These are phyloP conservation scores for Oscarella lobularis DNA, from an alignment of 37 sponge, comb jelly and placozoan species.

Conservation along the genomic window DNA sequence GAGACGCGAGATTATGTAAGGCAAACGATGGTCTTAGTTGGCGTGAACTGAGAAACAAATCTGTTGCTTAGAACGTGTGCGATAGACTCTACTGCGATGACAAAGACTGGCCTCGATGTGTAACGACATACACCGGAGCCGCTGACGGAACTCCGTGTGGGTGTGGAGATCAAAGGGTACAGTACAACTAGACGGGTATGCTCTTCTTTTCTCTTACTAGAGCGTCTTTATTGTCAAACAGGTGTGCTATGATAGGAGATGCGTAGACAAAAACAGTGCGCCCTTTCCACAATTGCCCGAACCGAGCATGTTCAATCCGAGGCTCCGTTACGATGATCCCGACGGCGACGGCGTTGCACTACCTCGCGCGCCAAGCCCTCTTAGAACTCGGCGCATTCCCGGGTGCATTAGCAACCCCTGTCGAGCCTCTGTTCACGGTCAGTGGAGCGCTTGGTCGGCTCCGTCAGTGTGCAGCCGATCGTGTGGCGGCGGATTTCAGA, in stretches of 20 bases:
- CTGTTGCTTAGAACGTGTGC: neutral
- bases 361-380: no score
- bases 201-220: neutral
- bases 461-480: neutral
- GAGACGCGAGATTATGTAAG: no score
- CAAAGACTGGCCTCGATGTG: neutral
- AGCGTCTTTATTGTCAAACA: neutral
- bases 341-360: neutral
- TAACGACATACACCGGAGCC: conserved; percentile 4
- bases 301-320: neutral
- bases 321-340: neutral
- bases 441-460: neutral
- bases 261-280: neutral
- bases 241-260: neutral
- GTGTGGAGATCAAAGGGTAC: neutral
- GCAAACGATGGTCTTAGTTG: no score
- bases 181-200: neutral
- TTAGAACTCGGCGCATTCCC: no score
- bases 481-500: neutral
- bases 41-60: no score
- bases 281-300: neutral
- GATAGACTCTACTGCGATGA: neutral
- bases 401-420: neutral
- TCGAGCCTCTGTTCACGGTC: neutral
- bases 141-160: neutral